phyloP scores from a whole-genome alignment of 1,140 invertebrate species.

The Plectus sambesii region DNA sequence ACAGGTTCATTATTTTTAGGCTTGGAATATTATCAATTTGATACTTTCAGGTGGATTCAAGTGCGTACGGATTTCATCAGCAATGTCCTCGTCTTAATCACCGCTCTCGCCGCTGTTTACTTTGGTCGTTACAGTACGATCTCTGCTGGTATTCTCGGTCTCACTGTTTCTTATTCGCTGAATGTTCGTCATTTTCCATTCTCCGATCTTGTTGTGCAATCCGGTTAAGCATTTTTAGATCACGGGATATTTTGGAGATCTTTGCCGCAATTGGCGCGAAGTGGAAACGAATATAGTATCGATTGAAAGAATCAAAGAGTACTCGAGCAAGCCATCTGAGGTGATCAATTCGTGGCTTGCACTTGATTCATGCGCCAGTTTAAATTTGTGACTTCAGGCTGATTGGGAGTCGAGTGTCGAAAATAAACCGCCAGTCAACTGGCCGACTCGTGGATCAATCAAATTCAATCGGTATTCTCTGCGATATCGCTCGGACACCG shows the following conservation, averaged over 20 bases:
- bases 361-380: neutral
- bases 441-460: slow-evolving; percentile 49
- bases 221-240: slow-evolving; percentile 45
- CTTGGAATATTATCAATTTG: too few species aligned
- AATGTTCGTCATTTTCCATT: slow-evolving; percentile 54
- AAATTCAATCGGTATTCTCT: slow-evolving; percentile 46
- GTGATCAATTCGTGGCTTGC: slow-evolving; percentile 25
- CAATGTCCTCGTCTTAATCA: slow-evolving; percentile 76
- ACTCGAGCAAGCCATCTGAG: slow-evolving; percentile 48
- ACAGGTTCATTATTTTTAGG: too few species aligned
- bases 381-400: slow-evolving; percentile 3
- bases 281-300: slow-evolving; percentile 59
- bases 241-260: slow-evolving; percentile 54
- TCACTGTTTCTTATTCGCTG: slow-evolving; percentile 77
- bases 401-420: slow-evolving; percentile 35
- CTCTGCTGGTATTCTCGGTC: slow-evolving; percentile 65
- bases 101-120: slow-evolving; percentile 73
- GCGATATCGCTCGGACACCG: slow-evolving; percentile 53
- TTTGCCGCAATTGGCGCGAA: slow-evolving; percentile 55
- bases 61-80: slow-evolving; percentile 80
- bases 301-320: slow-evolving; percentile 57
- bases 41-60: too few species aligned
- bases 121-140: slow-evolving; percentile 53
- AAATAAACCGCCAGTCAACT: slow-evolving; percentile 38
- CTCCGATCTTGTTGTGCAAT: slow-evolving; percentile 3